Base-by-base conservation (phyloP, 1,140 invertebrate genomes). In the Diabrotica virgifera region DNA sequence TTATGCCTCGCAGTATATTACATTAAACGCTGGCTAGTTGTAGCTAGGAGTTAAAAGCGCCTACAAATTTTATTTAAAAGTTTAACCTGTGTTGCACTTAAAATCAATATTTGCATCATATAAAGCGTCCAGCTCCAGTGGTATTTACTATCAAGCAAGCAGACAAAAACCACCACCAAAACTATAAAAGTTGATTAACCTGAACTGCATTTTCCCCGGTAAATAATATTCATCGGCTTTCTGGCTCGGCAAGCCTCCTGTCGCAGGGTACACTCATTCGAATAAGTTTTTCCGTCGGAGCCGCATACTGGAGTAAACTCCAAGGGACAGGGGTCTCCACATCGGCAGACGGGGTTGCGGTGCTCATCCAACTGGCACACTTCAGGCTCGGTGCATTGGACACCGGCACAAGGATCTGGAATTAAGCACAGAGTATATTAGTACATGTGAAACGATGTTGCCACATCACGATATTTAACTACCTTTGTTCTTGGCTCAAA, bases 291-390 rank as follows among this genome's bases (percentile, higher is more conserved):
- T 36, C 91, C 90, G 74, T 91, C 89, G 5, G 89, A 93, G 8
- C 89, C 93, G 74, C 93, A 96, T 38, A 95, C 91, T 0, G 92
- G 91, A 3, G 86, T 84, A 74, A 92, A 90, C 75, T 93, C 91
- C 53, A 88, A 78, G n/a, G 86, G 82, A 75, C 93, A 95, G 38
- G 88, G 83, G 73, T 90, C 89, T 9, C 88, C 88, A 75, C 93
- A 95, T 24, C 86, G 84, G 78, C 93, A 95, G 46, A 86, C 85
- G 0, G 93, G 90, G 63, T 90, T 85, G 12, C 93, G 84, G 46
- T 86, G 83, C n/a, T 84, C 84, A 78, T 93, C 90, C 72, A 95
- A 79, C 75, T 92, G 90, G 80, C 93, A 96, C 71, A 93, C 83
- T 81, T 95, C 90, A 9, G 89, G 87, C 60, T 89, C 86, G 1